Base-by-base conservation (phyloP, 37 sponge, comb jelly and placozoan genomes). In the Cliona cf. orientalis region DNA sequence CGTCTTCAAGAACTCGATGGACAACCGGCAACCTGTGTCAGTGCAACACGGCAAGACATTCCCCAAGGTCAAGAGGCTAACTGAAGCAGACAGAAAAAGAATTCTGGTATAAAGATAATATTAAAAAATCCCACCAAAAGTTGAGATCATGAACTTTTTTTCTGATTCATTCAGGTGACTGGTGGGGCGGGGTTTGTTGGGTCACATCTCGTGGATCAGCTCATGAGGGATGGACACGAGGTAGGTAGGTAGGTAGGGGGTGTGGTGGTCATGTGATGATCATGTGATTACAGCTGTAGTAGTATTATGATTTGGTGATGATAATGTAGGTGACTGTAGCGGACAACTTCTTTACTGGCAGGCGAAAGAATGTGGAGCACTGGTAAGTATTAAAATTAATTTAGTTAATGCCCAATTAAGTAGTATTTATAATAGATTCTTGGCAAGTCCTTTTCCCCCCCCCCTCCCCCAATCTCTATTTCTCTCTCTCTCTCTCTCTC, bases 171-270 rank as follows among this genome's bases (percentile, higher is more conserved):
- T 66, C 32, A 93, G 94, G 85, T 96, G 19, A 95, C 98, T 42
- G 98, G 98, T 40, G 98, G 96, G 0, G 81, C 92, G 9, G 98
- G 98, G 57, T 94, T 97, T 77, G 98, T 97, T 7, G 98, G 98
- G 7, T 95, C 98, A 7, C 98, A 97, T 55, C 85, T 97, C 33
- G 93, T 92, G 40, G 98, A 92, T 69, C 44, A 45, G 43, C 79
- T 97, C 14, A 79, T 97, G 86, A 80, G 53, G 55, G 83, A 89
- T 59, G 95, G 95, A 29, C 93, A 92, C 42, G 90, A 92, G 78
- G 95, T 92, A 64, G 17, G 71, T 56, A 31, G 26, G 44, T 58
- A 21, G 25, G n/a, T n/a, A n/a, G n/a, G n/a, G n/a, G n/a, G n/a
- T n/a, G n/a, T n/a, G n/a, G n/a, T n/a, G n/a, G 46, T 37, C 44